Evolutionary conservation across 2,888 invertebrate species (phyloP), one percentile per base, ranked within the genome.

Genomic region (Isoperla grammatica): DNA sequence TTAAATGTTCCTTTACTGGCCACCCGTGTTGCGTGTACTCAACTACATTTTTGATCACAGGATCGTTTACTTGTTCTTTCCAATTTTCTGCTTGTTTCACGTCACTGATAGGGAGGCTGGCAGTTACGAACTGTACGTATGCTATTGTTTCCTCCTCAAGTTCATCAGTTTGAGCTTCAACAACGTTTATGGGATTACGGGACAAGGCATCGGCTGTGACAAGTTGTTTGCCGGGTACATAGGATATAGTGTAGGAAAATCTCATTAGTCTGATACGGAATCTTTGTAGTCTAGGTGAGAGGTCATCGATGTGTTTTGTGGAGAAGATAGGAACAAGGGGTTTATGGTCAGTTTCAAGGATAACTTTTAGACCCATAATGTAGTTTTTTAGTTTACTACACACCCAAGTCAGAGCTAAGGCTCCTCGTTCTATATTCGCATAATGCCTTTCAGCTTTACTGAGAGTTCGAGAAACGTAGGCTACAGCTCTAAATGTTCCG

Each of bases 201-300:
- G 66, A 65, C 8, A 68, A 56, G 1, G 60, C 46, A 39, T 67
- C 68, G 1, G 68, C 66, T 2, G 64, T 54, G 11, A 61, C 50
- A 8, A 68, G 43, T 1, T 67, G 60, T 60, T 67, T 67, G 9
- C 67, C 66, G 1, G 67, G 66, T 12, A 59, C 50, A 62, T 68
- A 66, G 11, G 58, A 42, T 13, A 68, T 60, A 35, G 20, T 12
- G 53, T 62, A 65, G 2, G 35, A 37, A 49, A 62, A 67, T 15
- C 66, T 39, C 67, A 67, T 68, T 48, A 67, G 49, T 17, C 63
- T 9, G n/a, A 67, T 35, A 39, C 62, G 43, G 56, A 66, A 61
- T 20, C 64, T 29, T 22, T 64, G 61, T n/a, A 65, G 37, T 12
- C 62, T 13, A 1, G 61, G 57, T 50, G 61, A 48, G 22, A 59